These are phyloP conservation scores for Apostichopus parvimensis DNA, from an alignment of 35 echinoderm and acorn worm species.

Conservation along the genomic window DNA sequence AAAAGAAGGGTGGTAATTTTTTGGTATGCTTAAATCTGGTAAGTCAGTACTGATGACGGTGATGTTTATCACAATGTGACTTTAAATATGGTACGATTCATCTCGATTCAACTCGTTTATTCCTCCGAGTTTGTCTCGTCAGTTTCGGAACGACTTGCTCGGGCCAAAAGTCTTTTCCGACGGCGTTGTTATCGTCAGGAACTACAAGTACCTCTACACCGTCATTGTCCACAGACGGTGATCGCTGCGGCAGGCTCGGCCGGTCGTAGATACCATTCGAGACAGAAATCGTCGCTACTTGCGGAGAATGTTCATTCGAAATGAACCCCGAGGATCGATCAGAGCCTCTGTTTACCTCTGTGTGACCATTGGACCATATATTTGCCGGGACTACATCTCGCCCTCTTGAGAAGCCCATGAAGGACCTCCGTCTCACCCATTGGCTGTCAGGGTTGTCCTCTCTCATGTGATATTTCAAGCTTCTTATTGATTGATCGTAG, in stretches of 20 bases:
- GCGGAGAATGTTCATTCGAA: neutral
- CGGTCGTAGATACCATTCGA: neutral
- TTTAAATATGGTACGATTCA: too few species aligned
- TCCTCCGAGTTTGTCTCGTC: neutral
- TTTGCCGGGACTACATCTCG: neutral
- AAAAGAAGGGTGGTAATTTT: too few species aligned
- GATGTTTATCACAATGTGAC: neutral
- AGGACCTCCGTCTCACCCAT: conserved; percentile 21
- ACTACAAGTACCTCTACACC: conserved; percentile 21
- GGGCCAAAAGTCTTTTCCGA: neutral
- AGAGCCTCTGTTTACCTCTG: neutral
- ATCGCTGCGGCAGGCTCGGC: neutral
- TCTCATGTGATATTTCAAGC: conserved; percentile 18
- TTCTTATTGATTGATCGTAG: conserved; percentile 19
- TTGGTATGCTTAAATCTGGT: too few species aligned
- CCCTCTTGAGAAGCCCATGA: conserved; percentile 32
- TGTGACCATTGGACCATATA: neutral
- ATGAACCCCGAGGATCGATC: conserved; percentile 31
- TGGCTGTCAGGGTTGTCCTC: neutral
- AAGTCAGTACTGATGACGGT: neutral
- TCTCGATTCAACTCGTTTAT: neutral
- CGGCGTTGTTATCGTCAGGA: neutral
- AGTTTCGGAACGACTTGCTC: neutral
- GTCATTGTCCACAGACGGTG: neutral
- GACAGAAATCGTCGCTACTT: conserved; percentile 4